Percentiles rank a stretch among this genome's conserved stretches.
Evolutionary conservation across 2,888 invertebrate species (phyloP).

Genomic region (Marronus borbonicus): DNA sequence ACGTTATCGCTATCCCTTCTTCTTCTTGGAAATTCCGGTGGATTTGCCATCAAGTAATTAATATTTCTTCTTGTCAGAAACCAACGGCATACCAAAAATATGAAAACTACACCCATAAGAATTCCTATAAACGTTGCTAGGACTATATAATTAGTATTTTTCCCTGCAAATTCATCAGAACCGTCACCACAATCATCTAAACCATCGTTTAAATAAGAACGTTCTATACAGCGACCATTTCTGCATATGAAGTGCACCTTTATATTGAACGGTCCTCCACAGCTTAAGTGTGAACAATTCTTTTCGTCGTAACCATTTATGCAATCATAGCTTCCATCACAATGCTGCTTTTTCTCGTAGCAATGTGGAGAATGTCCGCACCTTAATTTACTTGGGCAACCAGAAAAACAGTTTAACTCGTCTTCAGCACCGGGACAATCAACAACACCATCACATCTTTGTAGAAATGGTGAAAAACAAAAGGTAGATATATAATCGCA

Average conservation of each 20-base stretch:
- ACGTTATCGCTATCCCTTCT: conserved; percentile 54
- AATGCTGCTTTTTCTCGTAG: conserved; percentile 54
- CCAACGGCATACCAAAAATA: conserved; percentile 56
- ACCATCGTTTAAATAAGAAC: conserved; percentile 53
- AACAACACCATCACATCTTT: conserved; percentile 54
- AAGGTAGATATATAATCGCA: conserved; percentile 47
- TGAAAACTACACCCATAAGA: conserved; percentile 51
- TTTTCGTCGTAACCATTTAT: conserved; percentile 58
- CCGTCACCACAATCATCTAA: conserved; percentile 58
- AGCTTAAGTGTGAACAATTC: conserved; percentile 55
- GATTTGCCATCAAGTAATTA: conserved; percentile 54
- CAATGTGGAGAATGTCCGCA: conserved; percentile 57
- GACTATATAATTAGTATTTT: conserved; percentile 18
- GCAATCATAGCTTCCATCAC: conserved; percentile 57
- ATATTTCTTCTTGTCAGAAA: conserved; percentile 55
- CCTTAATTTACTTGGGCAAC: conserved; percentile 49
- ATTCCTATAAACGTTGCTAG: conserved; percentile 49
- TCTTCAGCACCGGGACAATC: conserved; percentile 57
- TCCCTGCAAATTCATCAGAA: conserved; percentile 56
- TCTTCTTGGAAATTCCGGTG: conserved; percentile 60
- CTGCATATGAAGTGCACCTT: conserved; percentile 57
- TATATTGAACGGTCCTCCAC: conserved; percentile 51
- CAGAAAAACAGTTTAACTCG: conserved; percentile 54
- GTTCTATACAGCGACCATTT: conserved; percentile 57
- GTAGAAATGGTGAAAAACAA: conserved; percentile 38